Evolutionary conservation across 53 echinoderm and acorn worm genomes (phyloP), one percentile per base, ranked within the genome.

Genomic region (Patiria pectinifera): DNA sequence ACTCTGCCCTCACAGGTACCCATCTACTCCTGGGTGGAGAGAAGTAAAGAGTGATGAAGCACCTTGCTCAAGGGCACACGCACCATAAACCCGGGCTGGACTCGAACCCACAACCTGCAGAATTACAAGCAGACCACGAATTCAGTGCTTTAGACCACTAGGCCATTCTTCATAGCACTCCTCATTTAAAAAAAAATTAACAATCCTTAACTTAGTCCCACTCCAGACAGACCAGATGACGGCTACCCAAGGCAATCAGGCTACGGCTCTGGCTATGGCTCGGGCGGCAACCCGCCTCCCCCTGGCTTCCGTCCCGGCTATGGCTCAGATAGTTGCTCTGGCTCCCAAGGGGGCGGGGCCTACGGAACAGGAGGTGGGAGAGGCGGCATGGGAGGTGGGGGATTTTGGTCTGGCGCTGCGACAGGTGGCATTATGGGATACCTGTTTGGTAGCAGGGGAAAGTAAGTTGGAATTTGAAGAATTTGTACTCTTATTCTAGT

Each of bases 381-480:
- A 3, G 92, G 86, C 10, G 96, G 96, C 16, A 46, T 87, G 21
- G 97, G 97, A 63, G 98, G 96, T 13, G 98, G 96, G 60, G 95
- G 95, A 69, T 99, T 97, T 74, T 97, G 97, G 97, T 89, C 92
- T 18, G 99, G 97, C 1, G 99, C 99, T 70, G 99, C 97, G 11
- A 94, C 97, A 2, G 99, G 99, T 15, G 99, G 99, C 24, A 91
- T 99, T 23, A 83, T 99, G 71, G 99, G 99, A 5, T 99, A 99
- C 85, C 85, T 97, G 48, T 97, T 97, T 91, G 99, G 97, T 2
- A 94, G 93, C 86, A 97, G 95, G 85, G 95, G 86, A 83, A 87
- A 83, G 89, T 90, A 48, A 88, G 89, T 87, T 13, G 0, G 19
- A 13, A 15, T 66, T 66, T 3, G 14, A 18, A 14, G 3, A 0